Percentiles rank a stretch among this genome's conserved stretches.
Evolutionary conservation across 2,888 invertebrate genomes (phyloP).

Genomic region (Muscina levida): DNA sequence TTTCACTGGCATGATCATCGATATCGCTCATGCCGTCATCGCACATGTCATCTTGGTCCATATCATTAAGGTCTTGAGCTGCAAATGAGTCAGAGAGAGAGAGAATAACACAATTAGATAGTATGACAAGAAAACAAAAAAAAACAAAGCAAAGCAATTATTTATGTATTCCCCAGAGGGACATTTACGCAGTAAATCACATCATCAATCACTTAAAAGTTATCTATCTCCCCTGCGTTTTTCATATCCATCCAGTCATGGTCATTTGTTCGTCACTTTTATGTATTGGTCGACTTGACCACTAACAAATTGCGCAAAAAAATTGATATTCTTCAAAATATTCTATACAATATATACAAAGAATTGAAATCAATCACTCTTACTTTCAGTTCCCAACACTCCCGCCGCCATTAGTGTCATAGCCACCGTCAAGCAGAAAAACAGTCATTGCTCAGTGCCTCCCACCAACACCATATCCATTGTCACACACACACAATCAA

Average conservation of each 20-base stretch:
- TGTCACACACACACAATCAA: constrained; percentile 13
- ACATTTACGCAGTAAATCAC: not conserved
- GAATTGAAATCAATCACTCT: constrained; percentile 64
- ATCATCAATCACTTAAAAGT: constrained; percentile 57
- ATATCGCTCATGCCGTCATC: constrained; percentile 80
- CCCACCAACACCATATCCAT: constrained; percentile 14
- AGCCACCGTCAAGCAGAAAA: too few relatives aligned
- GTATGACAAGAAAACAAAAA: constrained; percentile 32
- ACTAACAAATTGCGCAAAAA: not conserved
- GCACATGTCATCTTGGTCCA: constrained; percentile 80
- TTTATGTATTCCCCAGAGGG: constrained; percentile 15
- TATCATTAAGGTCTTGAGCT: constrained; percentile 80
- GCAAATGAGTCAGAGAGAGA: constrained; percentile 64
- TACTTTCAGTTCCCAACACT: constrained; percentile 28
- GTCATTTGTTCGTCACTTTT: not conserved
- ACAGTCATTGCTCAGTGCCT: too few relatives aligned
- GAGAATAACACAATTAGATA: constrained; percentile 28
- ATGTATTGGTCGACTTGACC: not conserved
- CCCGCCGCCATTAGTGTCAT: too few relatives aligned
- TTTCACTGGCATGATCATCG: constrained; percentile 79
- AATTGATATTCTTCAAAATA: constrained; percentile 16
- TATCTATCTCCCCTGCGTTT: constrained; percentile 45
- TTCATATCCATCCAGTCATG: not conserved
- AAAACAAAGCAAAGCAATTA: constrained; percentile 61
- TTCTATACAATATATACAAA: too few relatives aligned